Percentiles rank a stretch among this genome's conserved stretches.
These are phyloP conservation scores for Epinephelus lanceolatus DNA, from an alignment of 2,113 vertebrate genomes.

Conservation along the genomic window DNA sequence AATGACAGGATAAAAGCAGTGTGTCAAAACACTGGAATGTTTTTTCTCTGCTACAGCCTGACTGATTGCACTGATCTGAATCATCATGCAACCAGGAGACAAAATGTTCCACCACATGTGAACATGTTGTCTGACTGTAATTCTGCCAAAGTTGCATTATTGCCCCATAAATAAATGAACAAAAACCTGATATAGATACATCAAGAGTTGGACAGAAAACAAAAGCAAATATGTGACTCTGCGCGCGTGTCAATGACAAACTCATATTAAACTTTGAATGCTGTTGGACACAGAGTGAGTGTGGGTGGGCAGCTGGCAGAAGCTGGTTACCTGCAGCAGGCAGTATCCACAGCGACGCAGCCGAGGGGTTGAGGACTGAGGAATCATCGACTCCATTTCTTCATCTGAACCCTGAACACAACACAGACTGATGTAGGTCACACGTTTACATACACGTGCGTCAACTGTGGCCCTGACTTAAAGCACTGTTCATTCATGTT, in stretches of 20 bases:
- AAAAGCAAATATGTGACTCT: too few relatives aligned
- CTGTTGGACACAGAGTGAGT: neutral
- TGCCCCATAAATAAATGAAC: neutral
- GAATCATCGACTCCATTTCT: constrained; percentile 83
- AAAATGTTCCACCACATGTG: neutral
- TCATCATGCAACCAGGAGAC: neutral
- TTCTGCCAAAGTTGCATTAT: neutral
- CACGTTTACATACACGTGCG: neutral
- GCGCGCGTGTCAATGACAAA: too few relatives aligned
- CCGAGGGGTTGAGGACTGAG: constrained; percentile 68
- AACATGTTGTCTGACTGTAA: neutral
- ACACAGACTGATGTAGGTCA: constrained; percentile 37
- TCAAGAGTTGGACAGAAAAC: neutral
- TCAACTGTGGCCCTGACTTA: neutral
- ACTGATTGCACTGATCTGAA: neutral
- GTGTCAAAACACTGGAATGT: neutral
- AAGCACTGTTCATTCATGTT: neutral
- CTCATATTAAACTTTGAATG: neutral
- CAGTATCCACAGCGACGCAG: constrained; percentile 91
- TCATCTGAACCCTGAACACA: constrained; percentile 61
- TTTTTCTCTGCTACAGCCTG: neutral
- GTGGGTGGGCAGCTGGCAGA: neutral
- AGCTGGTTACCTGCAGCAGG: constrained; percentile 88
- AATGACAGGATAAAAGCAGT: neutral
- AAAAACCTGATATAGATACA: too few relatives aligned